Base-by-base conservation (phyloP, 2,888 invertebrate species). In the Agriotes lineatus region DNA sequence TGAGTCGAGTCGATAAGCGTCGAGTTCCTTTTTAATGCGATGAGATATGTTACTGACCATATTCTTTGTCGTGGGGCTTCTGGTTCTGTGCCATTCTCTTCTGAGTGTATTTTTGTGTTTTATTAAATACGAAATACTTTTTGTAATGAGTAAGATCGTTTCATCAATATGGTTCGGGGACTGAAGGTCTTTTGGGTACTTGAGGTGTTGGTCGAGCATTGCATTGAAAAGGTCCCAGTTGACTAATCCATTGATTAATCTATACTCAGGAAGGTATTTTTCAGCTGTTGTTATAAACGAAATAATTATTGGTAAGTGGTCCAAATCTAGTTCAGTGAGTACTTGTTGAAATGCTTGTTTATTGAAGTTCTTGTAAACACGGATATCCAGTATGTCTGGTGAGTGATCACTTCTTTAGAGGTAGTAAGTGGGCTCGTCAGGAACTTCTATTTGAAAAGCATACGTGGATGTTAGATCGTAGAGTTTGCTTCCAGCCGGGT, bases 241-340 rank as follows among this genome's bases (percentile, higher is more conserved):
- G 10, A 45, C 30, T 59, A 22, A 2, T 14, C 59, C 44, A 44
- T 59, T 45, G 7, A 59, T 19, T 22, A 59, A 19, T 59, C 59
- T 59, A 10, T 22, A 19, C 25, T 45, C 30, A 5, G 12, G 7
- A n/a, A 14, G 6, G 25, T 45, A n/a, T 59, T 33, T 50, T 48
- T 35, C 50, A 18, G 48, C 18, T 30, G 33, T 18, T 35, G 12
- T 4, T 35, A 61, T 18, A 37, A 45, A 61, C 12, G 35, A 33
- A 33, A 35, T 61, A 2, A 61, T 50, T 30, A 50, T 22, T 1
- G 61, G 61, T 19, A 61, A n/a, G 35, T 61, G 61, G 48, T 61
- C 61, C n/a, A 50, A 45, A 16, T 61, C 61, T 19, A 35, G 10
- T 25, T 61, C 37, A 12, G 50, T 10, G 25, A 35, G 18, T 12